phyloP scores from a whole-genome alignment of 2,113 vertebrate genomes.

The Pogona vitticeps region DNA sequence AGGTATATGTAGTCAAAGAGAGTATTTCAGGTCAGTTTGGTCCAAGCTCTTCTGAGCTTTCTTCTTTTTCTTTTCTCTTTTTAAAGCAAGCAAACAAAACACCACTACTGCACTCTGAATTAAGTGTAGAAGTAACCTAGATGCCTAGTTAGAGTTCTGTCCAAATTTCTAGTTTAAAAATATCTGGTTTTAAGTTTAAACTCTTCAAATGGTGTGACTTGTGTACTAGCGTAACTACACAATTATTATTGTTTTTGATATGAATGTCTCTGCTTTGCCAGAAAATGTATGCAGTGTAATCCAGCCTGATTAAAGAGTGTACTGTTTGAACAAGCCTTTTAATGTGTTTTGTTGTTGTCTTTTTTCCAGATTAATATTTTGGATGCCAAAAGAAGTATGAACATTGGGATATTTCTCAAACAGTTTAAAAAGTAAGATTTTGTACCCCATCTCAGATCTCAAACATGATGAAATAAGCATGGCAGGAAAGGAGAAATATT shows the following conservation, averaged over 20 bases:
- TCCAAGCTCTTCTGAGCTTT: too few relatives aligned
- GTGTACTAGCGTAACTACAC: too few relatives aligned
- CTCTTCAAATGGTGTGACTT: too few relatives aligned
- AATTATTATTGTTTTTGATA: background rate
- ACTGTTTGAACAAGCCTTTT: constrained; percentile 22
- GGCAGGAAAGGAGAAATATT: background rate
- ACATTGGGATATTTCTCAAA: constrained; percentile 96
- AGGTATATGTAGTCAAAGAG: too few relatives aligned
- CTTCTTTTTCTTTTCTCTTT: too few relatives aligned
- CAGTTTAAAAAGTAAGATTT: constrained; percentile 96
- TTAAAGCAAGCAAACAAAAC: too few relatives aligned
- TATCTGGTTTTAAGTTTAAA: too few relatives aligned
- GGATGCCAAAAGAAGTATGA: constrained; percentile 97
- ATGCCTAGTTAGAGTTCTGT: too few relatives aligned
- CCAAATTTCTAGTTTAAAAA: too few relatives aligned
- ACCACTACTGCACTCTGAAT: too few relatives aligned
- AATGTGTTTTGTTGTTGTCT: constrained; percentile 43
- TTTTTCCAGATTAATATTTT: constrained; percentile 87
- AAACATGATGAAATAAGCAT: background rate
- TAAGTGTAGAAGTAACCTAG: too few relatives aligned
- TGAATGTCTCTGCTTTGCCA: background rate
- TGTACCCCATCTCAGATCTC: background rate
- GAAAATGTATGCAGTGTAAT: constrained; percentile 1
- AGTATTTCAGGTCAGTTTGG: too few relatives aligned
- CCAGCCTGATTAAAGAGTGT: constrained; percentile 5